phyloP scores from a whole-genome alignment of 2,113 vertebrate genomes.

The Periophthalmodon schlosseri region DNA sequence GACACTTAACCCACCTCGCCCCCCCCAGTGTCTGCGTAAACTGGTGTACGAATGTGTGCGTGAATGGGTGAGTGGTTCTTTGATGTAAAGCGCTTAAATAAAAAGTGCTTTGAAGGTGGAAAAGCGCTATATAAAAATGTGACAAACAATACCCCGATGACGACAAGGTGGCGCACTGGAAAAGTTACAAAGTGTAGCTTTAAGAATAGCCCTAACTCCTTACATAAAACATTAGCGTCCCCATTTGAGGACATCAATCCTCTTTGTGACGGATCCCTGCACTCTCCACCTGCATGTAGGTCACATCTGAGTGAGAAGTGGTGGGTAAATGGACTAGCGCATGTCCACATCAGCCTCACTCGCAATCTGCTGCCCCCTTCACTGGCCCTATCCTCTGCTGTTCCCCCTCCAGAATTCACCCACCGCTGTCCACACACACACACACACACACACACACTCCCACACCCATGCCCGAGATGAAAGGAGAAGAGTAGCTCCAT shows the following conservation, averaged over 20 bases:
- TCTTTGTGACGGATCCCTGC: neutral
- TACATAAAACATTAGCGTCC: neutral
- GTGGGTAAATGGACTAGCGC: constrained; percentile 27
- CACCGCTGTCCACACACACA: constrained; percentile 53
- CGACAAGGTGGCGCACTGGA: no score
- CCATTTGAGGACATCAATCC: neutral
- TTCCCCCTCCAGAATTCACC: constrained; percentile 57
- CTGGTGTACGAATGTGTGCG: no score
- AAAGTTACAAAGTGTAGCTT: no score
- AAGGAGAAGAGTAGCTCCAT: constrained; percentile 92
- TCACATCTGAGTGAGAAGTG: neutral
- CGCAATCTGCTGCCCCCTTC: constrained; percentile 34
- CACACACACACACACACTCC: constrained; percentile 20
- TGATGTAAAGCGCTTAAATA: no score
- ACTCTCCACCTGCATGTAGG: neutral
- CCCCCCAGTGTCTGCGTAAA: no score
- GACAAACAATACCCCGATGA: no score
- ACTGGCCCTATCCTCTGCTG: constrained; percentile 75
- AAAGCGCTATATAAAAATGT: no score
- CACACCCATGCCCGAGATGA: constrained; percentile 83
- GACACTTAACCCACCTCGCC: no score
- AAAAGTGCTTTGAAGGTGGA: no score
- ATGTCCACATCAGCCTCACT: constrained; percentile 36
- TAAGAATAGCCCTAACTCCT: neutral
- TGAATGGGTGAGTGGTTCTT: no score